Base-by-base conservation (phyloP, 2,113 vertebrate species). In the Peromyscus leucopus region DNA sequence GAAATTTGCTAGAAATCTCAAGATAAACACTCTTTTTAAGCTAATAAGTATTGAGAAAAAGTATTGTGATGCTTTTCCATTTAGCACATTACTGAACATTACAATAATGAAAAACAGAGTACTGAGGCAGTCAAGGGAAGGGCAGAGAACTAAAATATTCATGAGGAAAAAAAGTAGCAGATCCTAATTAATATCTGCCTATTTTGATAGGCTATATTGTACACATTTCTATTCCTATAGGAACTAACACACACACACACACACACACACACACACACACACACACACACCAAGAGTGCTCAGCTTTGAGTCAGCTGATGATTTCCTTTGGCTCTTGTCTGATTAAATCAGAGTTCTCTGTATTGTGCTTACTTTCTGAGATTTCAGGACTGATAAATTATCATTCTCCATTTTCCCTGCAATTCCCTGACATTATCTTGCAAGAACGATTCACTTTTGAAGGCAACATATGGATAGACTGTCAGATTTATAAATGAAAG, bases 401-500 rank as follows among this genome's bases (percentile, higher is more conserved):
- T 80, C 85, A 86, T 94, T 95, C 31, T 51, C 69, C 13, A 59
- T 94, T 91, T 94, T 63, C 88, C 90, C 95, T 74, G 67, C 93
- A 95, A 95, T 74, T 74, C 71, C 71, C 71, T 22, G 63, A 21
- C 82, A 93, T 89, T 97, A 97, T 95, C 94, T 98, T 97, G 89
- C 96, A 97, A 97, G 96, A 97, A 98, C 96, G 83, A 96, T 91
- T 96, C 93, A 88, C 96, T 94, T 97, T 97, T 97, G 97, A 98
- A 98, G 95, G 97, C 97, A 98, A 90, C 95, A 93, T 95, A 96
- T 97, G 94, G 96, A 97, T 67, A 90, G 88, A 83, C 89, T 96
- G 88, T 96, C 97, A 96, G 92, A 97, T 98, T 98, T 98, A 97
- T 96, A 97, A 98, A 98, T 69, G 96, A 96, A 89, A 57, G n/a